phyloP scores from a whole-genome alignment of 2,113 vertebrate genomes.

The Gorsachius goisagi region DNA sequence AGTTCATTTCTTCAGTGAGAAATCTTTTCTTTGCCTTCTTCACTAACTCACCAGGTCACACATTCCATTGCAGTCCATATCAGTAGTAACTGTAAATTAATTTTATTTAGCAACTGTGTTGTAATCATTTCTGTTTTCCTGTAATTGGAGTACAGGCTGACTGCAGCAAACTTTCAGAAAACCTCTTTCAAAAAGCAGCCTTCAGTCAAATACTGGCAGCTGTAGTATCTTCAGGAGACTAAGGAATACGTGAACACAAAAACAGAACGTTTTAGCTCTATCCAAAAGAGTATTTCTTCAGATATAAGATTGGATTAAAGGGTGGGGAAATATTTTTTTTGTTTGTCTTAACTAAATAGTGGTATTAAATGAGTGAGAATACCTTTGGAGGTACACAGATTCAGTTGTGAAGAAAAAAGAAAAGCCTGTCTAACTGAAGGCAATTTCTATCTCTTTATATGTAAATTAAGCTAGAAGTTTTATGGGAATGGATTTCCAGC shows the following conservation, averaged over 20 bases:
- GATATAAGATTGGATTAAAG: background rate
- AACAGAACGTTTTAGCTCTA: background rate
- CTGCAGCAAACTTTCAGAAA: background rate
- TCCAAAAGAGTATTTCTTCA: background rate
- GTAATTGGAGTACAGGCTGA: background rate
- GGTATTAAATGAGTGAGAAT: background rate
- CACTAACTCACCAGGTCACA: background rate
- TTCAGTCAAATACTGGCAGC: background rate
- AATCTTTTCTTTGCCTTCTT: background rate
- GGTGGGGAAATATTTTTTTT: background rate
- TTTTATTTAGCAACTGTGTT: background rate
- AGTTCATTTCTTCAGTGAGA: background rate
- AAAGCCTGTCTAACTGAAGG: background rate
- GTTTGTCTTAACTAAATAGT: background rate
- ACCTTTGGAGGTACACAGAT: background rate
- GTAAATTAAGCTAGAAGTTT: background rate
- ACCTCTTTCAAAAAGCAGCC: background rate
- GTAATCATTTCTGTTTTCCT: background rate
- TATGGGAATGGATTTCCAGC: background rate
- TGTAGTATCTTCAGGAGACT: background rate
- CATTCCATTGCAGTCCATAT: background rate
- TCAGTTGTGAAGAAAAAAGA: background rate
- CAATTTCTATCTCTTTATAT: background rate
- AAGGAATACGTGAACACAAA: background rate
- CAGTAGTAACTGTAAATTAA: background rate